These are phyloP conservation scores for Stenoptilia bipunctidactyla DNA, from an alignment of 2,888 invertebrate species.

Conservation along the genomic window DNA sequence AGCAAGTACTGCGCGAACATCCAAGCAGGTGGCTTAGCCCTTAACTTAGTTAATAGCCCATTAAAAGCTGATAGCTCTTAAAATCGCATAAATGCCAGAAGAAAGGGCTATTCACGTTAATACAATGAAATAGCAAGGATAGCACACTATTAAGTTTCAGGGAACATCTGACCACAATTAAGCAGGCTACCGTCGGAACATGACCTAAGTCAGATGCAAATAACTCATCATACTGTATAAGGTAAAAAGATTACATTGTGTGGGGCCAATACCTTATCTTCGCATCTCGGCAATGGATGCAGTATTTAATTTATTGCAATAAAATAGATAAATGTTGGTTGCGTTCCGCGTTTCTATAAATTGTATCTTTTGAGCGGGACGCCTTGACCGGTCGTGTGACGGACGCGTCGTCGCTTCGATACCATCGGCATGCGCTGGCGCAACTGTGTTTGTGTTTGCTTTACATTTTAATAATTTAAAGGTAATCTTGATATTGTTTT, in stretches of 20 bases:
- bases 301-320: conserved; percentile 65
- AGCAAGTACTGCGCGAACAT: conserved; percentile 14
- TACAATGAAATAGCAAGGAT: conserved; percentile 61
- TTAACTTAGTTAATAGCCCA: conserved; percentile 33
- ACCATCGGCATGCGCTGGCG: conserved; percentile 26
- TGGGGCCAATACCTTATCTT: conserved; percentile 52
- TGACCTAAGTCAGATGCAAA: conserved; percentile 62
- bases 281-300: conserved; percentile 49
- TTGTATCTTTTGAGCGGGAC: conserved; percentile 23
- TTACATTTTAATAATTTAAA: conserved; percentile 17
- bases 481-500: not conserved
- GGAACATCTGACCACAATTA: conserved; percentile 48
- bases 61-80: conserved; percentile 47
- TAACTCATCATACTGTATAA: conserved; percentile 55
- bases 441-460: conserved; percentile 22
- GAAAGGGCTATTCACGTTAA: conserved; percentile 39
- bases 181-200: conserved; percentile 31
- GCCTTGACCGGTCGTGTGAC: conserved; percentile 32
- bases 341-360: conserved; percentile 60
- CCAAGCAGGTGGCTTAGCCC: conserved; percentile 33
- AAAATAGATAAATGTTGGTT: conserved; percentile 56
- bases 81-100: conserved; percentile 30
- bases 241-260: conserved; percentile 70
- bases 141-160: conserved; percentile 40
- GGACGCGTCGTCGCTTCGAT: too few species aligned